Conservation (phyloP, 2,113 vertebrate genomes). For the Gulo gulo region DNA sequence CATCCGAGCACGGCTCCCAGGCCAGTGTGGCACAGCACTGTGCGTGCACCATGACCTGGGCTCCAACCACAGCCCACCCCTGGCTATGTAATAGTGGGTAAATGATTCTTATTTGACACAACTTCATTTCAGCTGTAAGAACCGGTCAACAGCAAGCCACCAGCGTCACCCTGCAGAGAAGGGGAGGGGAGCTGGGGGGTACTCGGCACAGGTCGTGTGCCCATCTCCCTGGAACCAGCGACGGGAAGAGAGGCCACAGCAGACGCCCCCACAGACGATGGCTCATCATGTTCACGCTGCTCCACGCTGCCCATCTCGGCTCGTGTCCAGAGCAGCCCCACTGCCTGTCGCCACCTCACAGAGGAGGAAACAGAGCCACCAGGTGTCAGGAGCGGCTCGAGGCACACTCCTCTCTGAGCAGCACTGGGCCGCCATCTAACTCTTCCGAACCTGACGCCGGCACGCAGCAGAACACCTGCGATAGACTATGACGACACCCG, state of each 20-base stretch:
- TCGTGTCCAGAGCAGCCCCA: accelerated
- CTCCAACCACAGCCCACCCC: not conserved
- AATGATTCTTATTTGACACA: accelerated
- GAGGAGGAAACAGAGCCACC: not conserved
- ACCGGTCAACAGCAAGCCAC: accelerated
- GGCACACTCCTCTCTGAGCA: not conserved
- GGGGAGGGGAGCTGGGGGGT: not conserved
- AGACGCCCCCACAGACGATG: accelerated
- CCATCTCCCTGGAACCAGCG: not conserved
- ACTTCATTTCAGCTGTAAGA: not conserved
- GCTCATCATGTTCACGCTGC: accelerated
- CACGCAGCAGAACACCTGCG: not conserved
- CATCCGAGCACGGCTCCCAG: accelerated
- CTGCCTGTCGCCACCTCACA: not conserved
- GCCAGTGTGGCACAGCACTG: accelerated
- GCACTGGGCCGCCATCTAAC: accelerated
- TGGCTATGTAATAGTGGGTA: accelerated
- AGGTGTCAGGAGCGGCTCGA: not conserved
- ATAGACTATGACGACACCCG: accelerated
- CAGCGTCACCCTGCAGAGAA: accelerated
- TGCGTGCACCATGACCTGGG: accelerated
- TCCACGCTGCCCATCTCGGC: not conserved
- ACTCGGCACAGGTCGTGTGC: not conserved
- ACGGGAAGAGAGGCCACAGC: accelerated
- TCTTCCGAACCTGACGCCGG: accelerated